Conservation (phyloP, 2,113 vertebrate species). For the Azemiops feae region DNA sequence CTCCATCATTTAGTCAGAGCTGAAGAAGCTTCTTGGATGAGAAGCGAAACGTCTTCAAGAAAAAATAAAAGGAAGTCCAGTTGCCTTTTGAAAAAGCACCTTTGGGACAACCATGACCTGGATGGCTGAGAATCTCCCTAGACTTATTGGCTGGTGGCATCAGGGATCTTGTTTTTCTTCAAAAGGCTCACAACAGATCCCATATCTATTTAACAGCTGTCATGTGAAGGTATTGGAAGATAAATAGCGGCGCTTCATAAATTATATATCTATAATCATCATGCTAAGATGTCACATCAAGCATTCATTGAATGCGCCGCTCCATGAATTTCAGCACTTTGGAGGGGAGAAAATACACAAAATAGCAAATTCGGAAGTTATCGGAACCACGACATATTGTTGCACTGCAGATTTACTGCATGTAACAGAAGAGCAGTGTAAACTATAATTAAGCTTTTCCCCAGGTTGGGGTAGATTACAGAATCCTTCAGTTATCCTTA, state of each 20-base stretch:
- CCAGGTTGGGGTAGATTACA: slow-evolving; percentile 34
- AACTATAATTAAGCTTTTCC: slow-evolving; percentile 1
- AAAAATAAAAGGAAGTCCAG: background rate
- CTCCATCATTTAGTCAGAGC: background rate
- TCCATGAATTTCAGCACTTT: background rate
- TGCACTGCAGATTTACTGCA: background rate
- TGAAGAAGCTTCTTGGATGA: background rate
- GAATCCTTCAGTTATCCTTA: slow-evolving; percentile 33
- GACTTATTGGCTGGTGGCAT: background rate
- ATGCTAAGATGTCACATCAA: slow-evolving; percentile 8
- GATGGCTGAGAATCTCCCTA: background rate
- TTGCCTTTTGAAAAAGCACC: background rate
- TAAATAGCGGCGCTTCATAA: background rate
- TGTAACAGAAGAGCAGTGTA: background rate
- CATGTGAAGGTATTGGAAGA: slow-evolving; percentile 11
- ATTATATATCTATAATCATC: background rate
- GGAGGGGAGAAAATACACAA: slow-evolving; percentile 5
- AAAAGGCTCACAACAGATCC: slow-evolving; percentile 13
- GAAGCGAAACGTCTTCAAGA: background rate
- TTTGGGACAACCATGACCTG: background rate
- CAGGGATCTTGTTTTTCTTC: background rate
- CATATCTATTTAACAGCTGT: slow-evolving; percentile 2
- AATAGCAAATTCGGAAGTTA: background rate
- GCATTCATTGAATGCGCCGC: background rate
- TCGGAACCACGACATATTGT: too few relatives aligned